Evolutionary conservation across 2,888 invertebrate genomes (phyloP), one percentile per base, ranked within the genome.

Genomic region (Halictus quadricinctus): DNA sequence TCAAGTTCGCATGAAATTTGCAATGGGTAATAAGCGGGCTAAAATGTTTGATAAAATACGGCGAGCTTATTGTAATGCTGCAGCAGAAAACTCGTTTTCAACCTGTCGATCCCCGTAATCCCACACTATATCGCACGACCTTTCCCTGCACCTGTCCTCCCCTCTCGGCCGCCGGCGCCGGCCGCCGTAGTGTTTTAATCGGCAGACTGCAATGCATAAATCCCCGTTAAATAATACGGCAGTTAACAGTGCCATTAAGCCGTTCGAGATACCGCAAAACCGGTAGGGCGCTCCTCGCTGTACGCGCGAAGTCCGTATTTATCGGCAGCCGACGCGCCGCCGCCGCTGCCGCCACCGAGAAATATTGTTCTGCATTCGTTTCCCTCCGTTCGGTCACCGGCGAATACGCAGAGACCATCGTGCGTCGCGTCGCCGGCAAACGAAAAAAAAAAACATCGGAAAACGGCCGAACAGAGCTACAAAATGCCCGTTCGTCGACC

Each of bases 231-330:
- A 92, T 92, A 92, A 92, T 91, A 92, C 91, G 90, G 91, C 89
- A 92, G 92, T 92, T 92, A 92, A 91, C 91, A 90, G 91, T 88
- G 88, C 92, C 92, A 92, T 92, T 92, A 92, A 92, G 90, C 92
- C 89, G 86, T 91, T 90, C 90, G 91, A 92, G 91, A 92, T 92
- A 92, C 92, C 89, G 87, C 90, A 91, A 89, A 90, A 90, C 88
- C 88, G 89, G 85, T 84, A 87, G 90, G 84, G 88, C 76, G 87
- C 88, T 85, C 76, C 84, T 81, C 85, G 80, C 76, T 83, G 88
- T 77, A 83, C 88, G 90, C 84, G 88, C 89, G 89, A 91, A 92
- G 87, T 91, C 88, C 82, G 90, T 91, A 92, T 92, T 92, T 92
- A 92, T 92, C 87, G 90, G 89, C 85, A 88, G 82, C 88, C 86